Conservation (phyloP, 2,888 invertebrate species). For the Tipula helvola region DNA sequence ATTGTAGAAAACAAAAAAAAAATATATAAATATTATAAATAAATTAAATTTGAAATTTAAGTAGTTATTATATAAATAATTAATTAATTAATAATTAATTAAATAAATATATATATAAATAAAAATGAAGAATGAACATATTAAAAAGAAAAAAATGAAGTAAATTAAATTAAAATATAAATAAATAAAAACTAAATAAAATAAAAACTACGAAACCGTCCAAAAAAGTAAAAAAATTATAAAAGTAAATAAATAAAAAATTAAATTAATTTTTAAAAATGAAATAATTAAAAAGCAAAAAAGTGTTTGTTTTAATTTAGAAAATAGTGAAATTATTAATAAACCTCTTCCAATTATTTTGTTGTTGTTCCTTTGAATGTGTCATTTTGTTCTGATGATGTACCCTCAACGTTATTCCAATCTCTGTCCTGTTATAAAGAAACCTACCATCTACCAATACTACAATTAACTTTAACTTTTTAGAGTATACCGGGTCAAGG, state of each 20-base stretch:
- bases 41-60: not conserved
- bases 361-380: no score
- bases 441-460: no score
- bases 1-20: not conserved
- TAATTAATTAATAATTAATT: not conserved
- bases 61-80: conserved; percentile 4
- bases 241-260: not conserved
- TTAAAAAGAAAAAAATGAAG: not conserved
- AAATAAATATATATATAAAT: not conserved
- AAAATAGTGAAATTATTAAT: not conserved
- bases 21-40: not conserved
- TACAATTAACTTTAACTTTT: no score
- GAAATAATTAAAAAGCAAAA: not conserved
- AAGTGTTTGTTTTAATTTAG: not conserved
- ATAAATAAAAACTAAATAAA: not conserved
- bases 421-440: no score
- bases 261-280: conserved; percentile 4
- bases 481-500: no score
- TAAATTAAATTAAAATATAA: not conserved
- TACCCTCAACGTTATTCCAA: no score
- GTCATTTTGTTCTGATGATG: no score
- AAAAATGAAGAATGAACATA: not conserved
- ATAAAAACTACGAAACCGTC: not conserved
- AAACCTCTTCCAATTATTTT: no score
- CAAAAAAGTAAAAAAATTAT: not conserved